Evolutionary conservation across 2,113 vertebrate species (phyloP).

Genomic region (Nematolebias whitei): DNA sequence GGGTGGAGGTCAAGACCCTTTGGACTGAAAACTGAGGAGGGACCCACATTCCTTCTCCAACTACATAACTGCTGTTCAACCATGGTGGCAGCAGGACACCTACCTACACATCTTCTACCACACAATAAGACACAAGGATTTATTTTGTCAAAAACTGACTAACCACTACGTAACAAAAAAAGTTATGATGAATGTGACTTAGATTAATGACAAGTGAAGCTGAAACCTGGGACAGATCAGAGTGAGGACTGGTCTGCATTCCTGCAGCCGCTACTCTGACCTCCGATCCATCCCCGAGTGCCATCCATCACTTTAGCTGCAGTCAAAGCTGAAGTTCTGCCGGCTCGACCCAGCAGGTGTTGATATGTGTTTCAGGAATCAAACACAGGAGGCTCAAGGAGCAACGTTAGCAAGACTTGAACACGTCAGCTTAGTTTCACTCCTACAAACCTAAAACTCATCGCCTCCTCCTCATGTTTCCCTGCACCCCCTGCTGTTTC

Average conservation of each 20-base stretch:
- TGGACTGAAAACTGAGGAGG: neutral
- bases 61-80: constrained; percentile 13
- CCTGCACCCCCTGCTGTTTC: neutral
- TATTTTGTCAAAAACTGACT: neutral
- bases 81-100: neutral
- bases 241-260: neutral
- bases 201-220: constrained; percentile 1
- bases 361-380: neutral
- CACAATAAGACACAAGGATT: neutral
- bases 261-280: constrained; percentile 8
- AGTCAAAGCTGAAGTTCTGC: constrained; percentile 1
- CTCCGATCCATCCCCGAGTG: neutral
- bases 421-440: neutral
- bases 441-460: neutral
- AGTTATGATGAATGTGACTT: neutral
- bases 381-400: neutral
- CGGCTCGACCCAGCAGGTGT: constrained; percentile 18
- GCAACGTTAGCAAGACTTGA: neutral
- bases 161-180: neutral
- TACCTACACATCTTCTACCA: neutral
- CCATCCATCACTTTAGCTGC: constrained; percentile 17
- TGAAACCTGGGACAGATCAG: neutral
- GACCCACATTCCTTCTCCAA: constrained; percentile 16
- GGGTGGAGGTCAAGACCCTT: constrained; percentile 1
- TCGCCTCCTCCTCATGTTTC: no score